These are phyloP conservation scores for Heliconius melpomene DNA, from an alignment of 1,140 invertebrate genomes.

Conservation along the genomic window DNA sequence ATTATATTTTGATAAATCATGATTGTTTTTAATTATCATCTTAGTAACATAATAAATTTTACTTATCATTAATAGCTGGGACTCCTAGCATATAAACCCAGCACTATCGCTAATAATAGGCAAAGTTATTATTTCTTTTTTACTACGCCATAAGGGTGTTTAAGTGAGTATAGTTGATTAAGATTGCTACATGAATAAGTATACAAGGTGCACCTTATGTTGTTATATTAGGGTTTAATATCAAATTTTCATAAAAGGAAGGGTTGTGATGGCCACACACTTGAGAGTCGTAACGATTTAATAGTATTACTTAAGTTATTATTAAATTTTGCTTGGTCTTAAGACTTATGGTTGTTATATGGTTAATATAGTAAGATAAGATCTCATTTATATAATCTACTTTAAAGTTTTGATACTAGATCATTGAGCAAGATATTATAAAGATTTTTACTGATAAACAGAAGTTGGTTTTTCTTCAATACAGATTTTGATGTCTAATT, in stretches of 20 bases:
- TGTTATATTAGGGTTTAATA: background rate
- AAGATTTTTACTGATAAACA: too few species aligned
- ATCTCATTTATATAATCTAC: background rate
- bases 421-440: too few species aligned
- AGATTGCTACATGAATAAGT: background rate
- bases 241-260: background rate
- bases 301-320: conserved; percentile 11
- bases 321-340: conserved; percentile 5
- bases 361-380: background rate
- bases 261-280: background rate
- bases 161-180: background rate
- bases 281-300: background rate
- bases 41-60: too few species aligned
- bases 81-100: background rate
- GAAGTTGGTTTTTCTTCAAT: too few species aligned
- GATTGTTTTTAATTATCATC: too few species aligned
- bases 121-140: background rate
- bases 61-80: too few species aligned
- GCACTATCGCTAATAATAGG: background rate
- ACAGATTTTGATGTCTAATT: too few species aligned
- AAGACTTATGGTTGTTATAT: background rate
- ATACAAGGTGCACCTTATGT: background rate
- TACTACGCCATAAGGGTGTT: background rate
- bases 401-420: background rate
- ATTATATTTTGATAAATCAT: too few species aligned